Conservation (phyloP, 2,888 invertebrate genomes). For the Thecophora atra region DNA sequence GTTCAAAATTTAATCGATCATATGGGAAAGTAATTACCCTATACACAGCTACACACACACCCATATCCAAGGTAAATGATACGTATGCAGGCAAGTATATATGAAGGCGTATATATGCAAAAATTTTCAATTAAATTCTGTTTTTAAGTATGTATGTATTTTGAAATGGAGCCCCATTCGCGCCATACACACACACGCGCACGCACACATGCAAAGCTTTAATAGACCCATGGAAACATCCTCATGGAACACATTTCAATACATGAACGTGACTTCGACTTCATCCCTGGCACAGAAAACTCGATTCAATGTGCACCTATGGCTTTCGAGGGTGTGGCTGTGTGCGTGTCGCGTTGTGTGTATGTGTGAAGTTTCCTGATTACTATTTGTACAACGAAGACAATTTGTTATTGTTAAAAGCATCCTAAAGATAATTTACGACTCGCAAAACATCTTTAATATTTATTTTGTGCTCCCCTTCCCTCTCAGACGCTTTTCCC, state of each 20-base stretch:
- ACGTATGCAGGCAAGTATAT: background rate
- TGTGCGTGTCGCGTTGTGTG: conserved; percentile 12
- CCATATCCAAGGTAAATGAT: conserved; percentile 2
- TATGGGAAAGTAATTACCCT: conserved; percentile 17
- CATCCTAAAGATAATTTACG: conserved; percentile 27
- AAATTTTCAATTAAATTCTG: conserved; percentile 23
- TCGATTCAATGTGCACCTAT: background rate
- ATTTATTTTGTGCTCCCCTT: no score
- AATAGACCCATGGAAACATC: no score
- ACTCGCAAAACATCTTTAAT: background rate
- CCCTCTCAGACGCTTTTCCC: no score
- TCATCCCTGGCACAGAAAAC: background rate
- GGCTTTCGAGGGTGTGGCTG: conserved; percentile 8
- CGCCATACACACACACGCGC: conserved; percentile 22
- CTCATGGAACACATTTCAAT: background rate
- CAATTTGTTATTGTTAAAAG: conserved; percentile 17
- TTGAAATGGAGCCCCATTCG: background rate
- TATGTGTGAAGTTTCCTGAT: background rate
- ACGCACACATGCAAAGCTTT: background rate
- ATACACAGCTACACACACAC: conserved; percentile 15
- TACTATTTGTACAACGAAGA: conserved; percentile 8
- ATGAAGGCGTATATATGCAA: background rate
- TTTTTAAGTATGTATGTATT: conserved; percentile 20
- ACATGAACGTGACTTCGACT: background rate
- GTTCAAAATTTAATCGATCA: conserved; percentile 7